Percentiles rank a stretch among this genome's conserved stretches.
phyloP scores from a whole-genome alignment of 2,888 invertebrate genomes.

The Volucella inflata region DNA sequence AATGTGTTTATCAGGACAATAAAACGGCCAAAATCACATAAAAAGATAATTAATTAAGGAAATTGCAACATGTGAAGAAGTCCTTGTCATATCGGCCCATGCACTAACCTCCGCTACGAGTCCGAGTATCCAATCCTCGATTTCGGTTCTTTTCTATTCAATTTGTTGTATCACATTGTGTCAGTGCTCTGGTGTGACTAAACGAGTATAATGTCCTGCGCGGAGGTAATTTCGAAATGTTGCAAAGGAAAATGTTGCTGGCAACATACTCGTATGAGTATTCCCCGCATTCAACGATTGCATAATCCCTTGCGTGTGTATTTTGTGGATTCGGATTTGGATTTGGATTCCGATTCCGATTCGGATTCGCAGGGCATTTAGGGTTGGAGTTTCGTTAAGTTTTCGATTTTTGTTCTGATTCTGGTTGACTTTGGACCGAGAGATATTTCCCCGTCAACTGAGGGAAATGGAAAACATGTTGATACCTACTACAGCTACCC shows the following conservation, averaged over 20 bases:
- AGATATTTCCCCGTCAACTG: constrained; percentile 26
- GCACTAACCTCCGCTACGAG: constrained; percentile 57
- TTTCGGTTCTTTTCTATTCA: constrained; percentile 9
- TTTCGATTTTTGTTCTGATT: neutral
- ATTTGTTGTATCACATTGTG: constrained; percentile 5
- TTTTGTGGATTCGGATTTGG: constrained; percentile 6
- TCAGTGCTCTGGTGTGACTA: neutral
- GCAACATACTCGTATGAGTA: neutral
- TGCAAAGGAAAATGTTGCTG: constrained; percentile 64
- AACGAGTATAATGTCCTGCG: constrained; percentile 41
- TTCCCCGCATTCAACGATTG: constrained; percentile 38
- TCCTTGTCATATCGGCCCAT: constrained; percentile 45
- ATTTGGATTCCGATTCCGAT: neutral
- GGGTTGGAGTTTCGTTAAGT: constrained; percentile 54
- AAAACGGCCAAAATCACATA: constrained; percentile 50
- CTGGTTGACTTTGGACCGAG: constrained; percentile 28
- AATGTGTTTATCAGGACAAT: constrained; percentile 54
- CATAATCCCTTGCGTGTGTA: constrained; percentile 61
- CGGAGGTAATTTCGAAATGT: constrained; percentile 63
- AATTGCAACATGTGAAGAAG: constrained; percentile 47
- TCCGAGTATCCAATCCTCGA: too few species aligned
- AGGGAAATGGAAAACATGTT: constrained; percentile 34
- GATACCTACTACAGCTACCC: constrained; percentile 30
- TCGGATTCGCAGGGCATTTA: neutral
- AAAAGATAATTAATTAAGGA: constrained; percentile 58